phyloP scores from a whole-genome alignment of 2,888 invertebrate species.

The Eristalis arbustorum region DNA sequence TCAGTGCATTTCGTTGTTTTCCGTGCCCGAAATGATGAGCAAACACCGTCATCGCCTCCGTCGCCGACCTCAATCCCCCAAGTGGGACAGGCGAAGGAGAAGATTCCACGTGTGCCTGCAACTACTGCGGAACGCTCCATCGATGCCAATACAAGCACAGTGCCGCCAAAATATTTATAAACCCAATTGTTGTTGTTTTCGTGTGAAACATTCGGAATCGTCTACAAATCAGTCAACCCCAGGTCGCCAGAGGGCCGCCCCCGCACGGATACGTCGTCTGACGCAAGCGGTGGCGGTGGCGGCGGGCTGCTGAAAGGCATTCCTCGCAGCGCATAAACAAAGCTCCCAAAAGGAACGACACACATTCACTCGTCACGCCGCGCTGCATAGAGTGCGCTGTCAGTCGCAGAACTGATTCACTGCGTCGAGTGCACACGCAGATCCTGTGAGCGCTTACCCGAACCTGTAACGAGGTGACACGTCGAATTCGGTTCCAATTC shows the following conservation, averaged over 20 bases:
- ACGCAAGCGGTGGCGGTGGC: background rate
- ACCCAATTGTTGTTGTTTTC: background rate
- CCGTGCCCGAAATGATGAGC: background rate
- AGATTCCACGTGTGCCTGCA: conserved; percentile 42
- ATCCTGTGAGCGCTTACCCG: background rate
- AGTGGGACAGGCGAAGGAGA: conserved; percentile 28
- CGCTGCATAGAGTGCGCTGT: background rate
- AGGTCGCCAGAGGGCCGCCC: background rate
- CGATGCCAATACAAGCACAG: conserved; percentile 43
- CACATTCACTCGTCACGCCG: background rate
- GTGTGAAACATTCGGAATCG: background rate
- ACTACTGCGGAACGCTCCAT: background rate
- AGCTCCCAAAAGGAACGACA: background rate
- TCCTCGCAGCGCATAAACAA: background rate
- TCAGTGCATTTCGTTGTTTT: background rate
- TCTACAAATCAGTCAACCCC: background rate
- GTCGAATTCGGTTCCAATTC: background rate
- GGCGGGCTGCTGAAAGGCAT: background rate
- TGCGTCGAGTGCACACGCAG: background rate
- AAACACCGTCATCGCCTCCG: conserved; percentile 9
- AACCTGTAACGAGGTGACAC: background rate
- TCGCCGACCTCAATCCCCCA: conserved; percentile 54
- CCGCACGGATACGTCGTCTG: background rate
- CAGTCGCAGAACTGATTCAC: background rate
- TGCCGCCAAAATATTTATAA: conserved; percentile 28